These are phyloP conservation scores for Leptodirus hochenwartii DNA, from an alignment of 2,888 invertebrate species.

Conservation along the genomic window DNA sequence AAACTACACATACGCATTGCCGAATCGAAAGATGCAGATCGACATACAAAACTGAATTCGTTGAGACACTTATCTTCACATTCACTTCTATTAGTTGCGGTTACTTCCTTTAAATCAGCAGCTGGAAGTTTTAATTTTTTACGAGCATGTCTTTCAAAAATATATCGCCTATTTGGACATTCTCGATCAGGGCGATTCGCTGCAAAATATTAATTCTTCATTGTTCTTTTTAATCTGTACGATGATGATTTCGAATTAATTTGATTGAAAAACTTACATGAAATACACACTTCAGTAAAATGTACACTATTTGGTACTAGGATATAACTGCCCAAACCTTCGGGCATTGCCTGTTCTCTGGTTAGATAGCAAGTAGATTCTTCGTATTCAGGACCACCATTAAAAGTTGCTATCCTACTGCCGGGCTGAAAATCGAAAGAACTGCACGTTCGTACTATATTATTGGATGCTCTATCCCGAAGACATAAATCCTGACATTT, in stretches of 20 bases:
- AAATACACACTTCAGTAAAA: constrained; percentile 76
- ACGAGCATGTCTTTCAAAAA: constrained; percentile 72
- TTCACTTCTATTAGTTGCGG: constrained; percentile 70
- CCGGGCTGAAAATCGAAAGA: constrained; percentile 87
- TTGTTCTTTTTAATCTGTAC: too few relatives aligned
- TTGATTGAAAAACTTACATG: constrained; percentile 43
- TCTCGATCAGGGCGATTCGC: constrained; percentile 75
- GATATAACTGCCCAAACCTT: constrained; percentile 79
- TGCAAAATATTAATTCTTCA: constrained; percentile 18
- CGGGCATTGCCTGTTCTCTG: constrained; percentile 69
- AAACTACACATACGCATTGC: constrained; percentile 60
- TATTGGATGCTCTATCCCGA: constrained; percentile 61
- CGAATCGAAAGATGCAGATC: constrained; percentile 71
- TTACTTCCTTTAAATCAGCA: constrained; percentile 69
- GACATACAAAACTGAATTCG: constrained; percentile 76
- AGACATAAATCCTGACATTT: constrained; percentile 72
- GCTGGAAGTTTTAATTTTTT: constrained; percentile 66
- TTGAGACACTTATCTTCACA: constrained; percentile 81
- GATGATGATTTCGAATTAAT: too few relatives aligned
- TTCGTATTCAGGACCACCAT: constrained; percentile 65
- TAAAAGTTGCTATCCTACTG: constrained; percentile 65
- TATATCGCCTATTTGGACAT: constrained; percentile 74
- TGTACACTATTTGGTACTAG: constrained; percentile 78
- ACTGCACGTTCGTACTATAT: constrained; percentile 67
- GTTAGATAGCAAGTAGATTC: constrained; percentile 78